Percentiles rank a stretch among this genome's conserved stretches.
Conservation (phyloP, 1,140 invertebrate species). For the Sitophilus oryzae region DNA sequence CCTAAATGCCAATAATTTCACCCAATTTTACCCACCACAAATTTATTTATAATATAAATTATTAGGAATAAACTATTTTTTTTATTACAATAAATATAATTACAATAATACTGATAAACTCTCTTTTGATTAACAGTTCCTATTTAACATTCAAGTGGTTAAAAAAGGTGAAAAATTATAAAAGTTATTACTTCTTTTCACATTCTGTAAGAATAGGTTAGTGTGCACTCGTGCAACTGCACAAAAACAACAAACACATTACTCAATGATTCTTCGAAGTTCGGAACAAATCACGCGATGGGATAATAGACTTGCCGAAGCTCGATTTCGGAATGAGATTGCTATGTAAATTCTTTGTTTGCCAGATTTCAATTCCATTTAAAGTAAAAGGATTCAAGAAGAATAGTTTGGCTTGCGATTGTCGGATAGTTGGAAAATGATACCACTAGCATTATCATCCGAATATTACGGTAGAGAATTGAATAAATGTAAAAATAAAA, state of each 20-base stretch:
- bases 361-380: constrained; percentile 26
- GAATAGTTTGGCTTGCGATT: constrained; percentile 16
- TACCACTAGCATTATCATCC: constrained; percentile 17
- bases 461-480: constrained; percentile 6
- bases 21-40: too few species aligned
- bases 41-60: too few species aligned
- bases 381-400: constrained; percentile 22
- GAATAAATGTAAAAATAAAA: too few species aligned
- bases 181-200: too few species aligned
- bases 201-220: too few species aligned
- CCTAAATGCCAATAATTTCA: too few species aligned
- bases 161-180: too few species aligned
- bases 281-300: constrained; percentile 22
- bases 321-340: constrained; percentile 23
- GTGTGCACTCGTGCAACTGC: constrained; percentile 5
- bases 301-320: constrained; percentile 21
- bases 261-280: constrained; percentile 7
- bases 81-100: too few species aligned
- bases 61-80: too few species aligned
- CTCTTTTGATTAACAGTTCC: too few species aligned
- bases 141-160: too few species aligned
- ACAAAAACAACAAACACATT: constrained; percentile 13
- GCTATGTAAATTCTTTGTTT: constrained; percentile 27
- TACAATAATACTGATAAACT: too few species aligned
- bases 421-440: constrained; percentile 18